Percentiles rank a stretch among this genome's conserved stretches.
Evolutionary conservation across 2,888 invertebrate species (phyloP).

Genomic region (Stratiomys singularior): DNA sequence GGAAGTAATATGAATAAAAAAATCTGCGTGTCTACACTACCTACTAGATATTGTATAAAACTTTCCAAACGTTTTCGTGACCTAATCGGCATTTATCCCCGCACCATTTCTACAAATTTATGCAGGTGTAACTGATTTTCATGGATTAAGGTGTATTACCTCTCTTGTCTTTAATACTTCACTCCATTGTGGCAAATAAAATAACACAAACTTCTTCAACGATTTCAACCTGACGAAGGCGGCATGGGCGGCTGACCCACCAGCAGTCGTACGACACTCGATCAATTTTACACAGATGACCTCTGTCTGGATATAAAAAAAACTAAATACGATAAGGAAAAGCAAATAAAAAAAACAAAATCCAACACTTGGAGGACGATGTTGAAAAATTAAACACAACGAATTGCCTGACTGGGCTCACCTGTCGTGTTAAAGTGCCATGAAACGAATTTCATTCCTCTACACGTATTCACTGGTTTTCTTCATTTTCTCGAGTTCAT

Average conservation of each 20-base stretch:
- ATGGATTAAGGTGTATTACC: neutral
- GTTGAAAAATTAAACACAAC: conserved; percentile 18
- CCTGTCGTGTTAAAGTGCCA: conserved; percentile 48
- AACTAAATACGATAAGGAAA: neutral
- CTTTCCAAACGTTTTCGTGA: neutral
- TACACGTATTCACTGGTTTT: neutral
- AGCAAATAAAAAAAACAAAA: neutral
- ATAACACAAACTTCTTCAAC: too few relatives aligned
- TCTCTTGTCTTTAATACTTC: neutral
- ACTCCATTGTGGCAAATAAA: neutral
- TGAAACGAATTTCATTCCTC: conserved; percentile 43
- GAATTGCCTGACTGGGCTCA: conserved; percentile 46
- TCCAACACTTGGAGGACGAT: neutral
- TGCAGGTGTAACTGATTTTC: neutral
- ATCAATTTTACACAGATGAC: conserved; percentile 24
- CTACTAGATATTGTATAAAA: neutral
- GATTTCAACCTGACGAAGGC: neutral
- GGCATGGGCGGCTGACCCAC: neutral
- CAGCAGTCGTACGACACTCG: neutral
- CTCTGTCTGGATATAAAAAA: conserved; percentile 10
- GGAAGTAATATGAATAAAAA: neutral
- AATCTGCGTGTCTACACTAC: neutral
- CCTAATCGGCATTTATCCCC: neutral
- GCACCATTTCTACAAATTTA: too few relatives aligned
- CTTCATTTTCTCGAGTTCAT: neutral